Base-by-base conservation (phyloP, 2,797 vertebrate species). In the Acanthurus tractus region DNA sequence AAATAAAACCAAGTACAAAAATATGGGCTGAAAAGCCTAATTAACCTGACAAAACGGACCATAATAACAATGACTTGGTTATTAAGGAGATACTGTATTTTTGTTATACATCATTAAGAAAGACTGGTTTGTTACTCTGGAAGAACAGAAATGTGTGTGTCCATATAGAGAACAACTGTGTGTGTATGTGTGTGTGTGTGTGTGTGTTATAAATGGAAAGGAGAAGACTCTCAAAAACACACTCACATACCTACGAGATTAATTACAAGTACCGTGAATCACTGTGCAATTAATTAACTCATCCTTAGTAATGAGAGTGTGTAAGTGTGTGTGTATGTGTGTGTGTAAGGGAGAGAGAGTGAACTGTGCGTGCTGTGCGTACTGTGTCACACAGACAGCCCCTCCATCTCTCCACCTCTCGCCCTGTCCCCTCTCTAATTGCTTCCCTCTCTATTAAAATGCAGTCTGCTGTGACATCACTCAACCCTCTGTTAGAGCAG, bases 201-300 rank as follows among this genome's bases (percentile, higher is more conserved):
- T 44, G 70, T 9, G 4, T 49, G 11, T 81, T 83, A 80, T 70
- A 89, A 88, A 82, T 83, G 79, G 65, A 80, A 70, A 58, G 65
- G 64, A 83, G 84, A 89, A 70, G 79, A 87, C 86, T 88, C 86
- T 88, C 86, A 86, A 86, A 91, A 88, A 90, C 89, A 92, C 85
- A 89, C 86, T 89, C 79, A 20, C 91, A 92, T 79, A 92, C 91
- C 87, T 92, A 84, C 74, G 81, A 93, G 92, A 93, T 94, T 94
- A 94, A 95, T 94, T 94, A 91, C 90, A 89, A 94, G 89, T 84
- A 74, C 79, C 69, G 81, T 90, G 89, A 94, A 95, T 96, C 91
- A 93, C 90, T 79, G 89, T 83, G 88, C 92, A 92, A 94, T 94
- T 95, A 95, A 95, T 95, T 93, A 94, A 94, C 94, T 95, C 92